phyloP scores from a whole-genome alignment of 2,113 vertebrate genomes.

The Mohoua ochrocephala region DNA sequence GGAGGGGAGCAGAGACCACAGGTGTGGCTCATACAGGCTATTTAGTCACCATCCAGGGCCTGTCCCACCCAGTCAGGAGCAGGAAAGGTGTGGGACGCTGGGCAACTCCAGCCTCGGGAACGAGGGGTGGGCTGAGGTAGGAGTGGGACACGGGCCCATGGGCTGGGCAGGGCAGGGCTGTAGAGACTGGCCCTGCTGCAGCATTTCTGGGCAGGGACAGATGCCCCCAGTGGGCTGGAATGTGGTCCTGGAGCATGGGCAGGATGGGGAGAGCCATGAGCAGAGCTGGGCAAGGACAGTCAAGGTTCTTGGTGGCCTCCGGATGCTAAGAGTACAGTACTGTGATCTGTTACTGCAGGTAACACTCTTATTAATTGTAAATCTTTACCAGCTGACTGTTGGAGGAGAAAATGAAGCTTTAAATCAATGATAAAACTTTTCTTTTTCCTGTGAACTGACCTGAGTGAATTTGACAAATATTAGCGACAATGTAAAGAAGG shows the following conservation, averaged over 20 bases:
- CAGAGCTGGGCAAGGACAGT: background rate
- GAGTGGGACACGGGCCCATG: rapidly evolving
- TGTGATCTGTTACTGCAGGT: background rate
- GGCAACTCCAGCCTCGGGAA: background rate
- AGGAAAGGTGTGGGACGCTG: rapidly evolving
- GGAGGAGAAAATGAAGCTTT: background rate
- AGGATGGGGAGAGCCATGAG: rapidly evolving
- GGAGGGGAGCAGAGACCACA: background rate
- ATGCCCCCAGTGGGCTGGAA: background rate
- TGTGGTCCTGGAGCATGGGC: background rate
- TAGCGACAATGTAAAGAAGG: background rate
- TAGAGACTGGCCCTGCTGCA: background rate
- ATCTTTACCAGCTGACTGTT: background rate
- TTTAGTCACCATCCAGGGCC: background rate
- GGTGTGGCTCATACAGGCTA: too few relatives aligned
- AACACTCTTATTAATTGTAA: background rate
- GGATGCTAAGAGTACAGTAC: background rate
- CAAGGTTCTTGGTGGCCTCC: background rate
- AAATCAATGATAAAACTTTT: background rate
- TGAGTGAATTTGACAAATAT: background rate
- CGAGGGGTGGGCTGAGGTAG: background rate
- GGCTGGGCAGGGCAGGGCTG: background rate
- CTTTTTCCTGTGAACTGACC: background rate
- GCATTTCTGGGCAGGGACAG: background rate
- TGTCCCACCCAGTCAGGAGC: background rate